Evolutionary conservation across 2,888 invertebrate species (phyloP).

Genomic region (Xestia c-nigrum): DNA sequence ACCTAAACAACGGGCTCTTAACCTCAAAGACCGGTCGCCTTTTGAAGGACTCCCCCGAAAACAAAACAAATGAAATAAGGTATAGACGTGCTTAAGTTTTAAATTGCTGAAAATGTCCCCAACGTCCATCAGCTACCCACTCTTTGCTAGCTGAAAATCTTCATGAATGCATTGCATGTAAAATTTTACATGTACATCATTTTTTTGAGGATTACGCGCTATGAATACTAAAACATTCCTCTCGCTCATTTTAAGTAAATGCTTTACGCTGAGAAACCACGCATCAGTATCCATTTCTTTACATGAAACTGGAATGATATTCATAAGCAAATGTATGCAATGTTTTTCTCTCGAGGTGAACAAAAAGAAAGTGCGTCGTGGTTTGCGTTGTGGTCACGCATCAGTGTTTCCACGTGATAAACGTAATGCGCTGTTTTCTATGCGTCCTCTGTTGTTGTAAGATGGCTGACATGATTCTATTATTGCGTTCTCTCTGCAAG

Average conservation of each 20-base stretch:
- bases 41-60: too few species aligned
- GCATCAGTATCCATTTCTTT: slow-evolving; percentile 25
- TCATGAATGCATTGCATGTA: not conserved
- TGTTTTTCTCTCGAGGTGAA: slow-evolving; percentile 64
- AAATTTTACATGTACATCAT: not conserved
- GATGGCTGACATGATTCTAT: slow-evolving; percentile 40
- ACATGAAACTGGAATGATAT: slow-evolving; percentile 49
- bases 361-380: slow-evolving; percentile 72
- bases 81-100: not conserved
- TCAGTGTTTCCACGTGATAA: slow-evolving; percentile 67
- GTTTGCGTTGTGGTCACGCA: slow-evolving; percentile 68
- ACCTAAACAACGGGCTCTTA: too few species aligned
- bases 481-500: slow-evolving; percentile 8
- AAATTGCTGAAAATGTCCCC: not conserved
- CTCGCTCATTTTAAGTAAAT: slow-evolving; percentile 2
- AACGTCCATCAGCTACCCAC: not conserved
- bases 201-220: too few species aligned
- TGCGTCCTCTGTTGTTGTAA: slow-evolving; percentile 41
- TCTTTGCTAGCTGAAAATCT: not conserved
- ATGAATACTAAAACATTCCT: slow-evolving; percentile 4
- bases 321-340: slow-evolving; percentile 56
- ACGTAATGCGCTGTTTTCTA: slow-evolving; percentile 60
- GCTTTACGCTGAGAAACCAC: slow-evolving; percentile 5
- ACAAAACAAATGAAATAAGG: too few species aligned
- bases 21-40: too few species aligned